Base-by-base conservation (phyloP, 2,113 vertebrate species). In the Collichthys lucidus region DNA sequence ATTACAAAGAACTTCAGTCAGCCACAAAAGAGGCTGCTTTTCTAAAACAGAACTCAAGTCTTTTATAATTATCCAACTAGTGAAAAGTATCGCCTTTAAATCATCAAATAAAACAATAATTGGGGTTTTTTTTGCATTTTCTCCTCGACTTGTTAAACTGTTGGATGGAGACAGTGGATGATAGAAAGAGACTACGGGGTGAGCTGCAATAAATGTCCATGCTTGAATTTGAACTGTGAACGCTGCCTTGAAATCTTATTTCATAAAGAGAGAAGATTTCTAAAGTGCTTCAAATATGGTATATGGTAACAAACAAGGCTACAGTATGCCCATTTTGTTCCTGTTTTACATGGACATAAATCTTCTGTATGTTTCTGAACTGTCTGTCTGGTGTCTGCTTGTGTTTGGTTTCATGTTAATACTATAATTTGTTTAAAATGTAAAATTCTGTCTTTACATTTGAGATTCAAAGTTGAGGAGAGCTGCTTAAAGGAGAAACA, bases 341-440 rank as follows among this genome's bases (percentile, higher is more conserved):
- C 16, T 46, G 24, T 56, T 22, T 9, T 2, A 63, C 1, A 24
- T 19, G 20, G 20, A n/a, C 11, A 20, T 42, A 3, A 11, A 42
- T 53, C 22, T 26, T 17, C 11, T 66, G 17, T 24, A 20, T 44
- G 16, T 57, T 31, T 2, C 57, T 22, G 57, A 60, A 24, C 31
- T 19, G 3, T 52, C 75, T 44, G 70, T 11, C 12, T 5, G 22
- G 19, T 49, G 59, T 56, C 24, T 59, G 55, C 17, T 44, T 24
- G 57, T n/a, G 66, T 77, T 74, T 67, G 73, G 49, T 81, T 69
- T 74, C 66, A 91, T 91, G 88, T 78, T 88, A 88, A 88, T 85
- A 14, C 11, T 15, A 49, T 44, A 16, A 85, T 91, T 92, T 90
- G 89, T 67, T 79, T 92, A 84, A 79, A 77, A 92, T 92, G 87